Percentiles rank a stretch among this genome's conserved stretches.
Evolutionary conservation across 2,113 vertebrate genomes (phyloP).

Genomic region (Lycaon pictus): DNA sequence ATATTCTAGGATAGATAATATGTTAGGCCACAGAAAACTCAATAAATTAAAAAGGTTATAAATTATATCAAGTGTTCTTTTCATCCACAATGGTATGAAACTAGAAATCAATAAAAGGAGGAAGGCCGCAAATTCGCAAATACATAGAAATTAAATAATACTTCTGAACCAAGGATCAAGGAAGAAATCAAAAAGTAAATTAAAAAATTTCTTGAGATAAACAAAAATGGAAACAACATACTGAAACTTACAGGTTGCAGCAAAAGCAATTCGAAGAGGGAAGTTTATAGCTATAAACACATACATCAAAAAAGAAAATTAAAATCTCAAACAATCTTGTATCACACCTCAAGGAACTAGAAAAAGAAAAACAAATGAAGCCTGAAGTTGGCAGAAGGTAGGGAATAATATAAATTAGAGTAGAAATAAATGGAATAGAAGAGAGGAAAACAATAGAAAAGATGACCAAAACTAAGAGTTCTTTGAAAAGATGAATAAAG

Average conservation of each 20-base stretch:
- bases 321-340: neutral
- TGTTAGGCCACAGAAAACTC: neutral
- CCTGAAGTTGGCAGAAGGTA: neutral
- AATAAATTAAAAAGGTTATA: neutral
- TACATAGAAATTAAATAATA: neutral
- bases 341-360: neutral
- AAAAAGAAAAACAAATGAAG: neutral
- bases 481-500: neutral
- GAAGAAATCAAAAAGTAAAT: neutral
- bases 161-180: neutral
- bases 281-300: neutral
- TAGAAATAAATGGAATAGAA: neutral
- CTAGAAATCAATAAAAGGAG: neutral
- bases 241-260: neutral
- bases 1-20: neutral
- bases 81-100: neutral
- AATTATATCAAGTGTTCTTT: neutral
- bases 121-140: neutral
- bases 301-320: neutral
- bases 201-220: neutral
- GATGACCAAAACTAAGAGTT: neutral
- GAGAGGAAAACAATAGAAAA: neutral
- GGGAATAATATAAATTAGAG: neutral
- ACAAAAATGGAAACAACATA: neutral
- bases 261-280: neutral